phyloP scores from a whole-genome alignment of 2,888 invertebrate species.

The Caenorhabditis japonica region DNA sequence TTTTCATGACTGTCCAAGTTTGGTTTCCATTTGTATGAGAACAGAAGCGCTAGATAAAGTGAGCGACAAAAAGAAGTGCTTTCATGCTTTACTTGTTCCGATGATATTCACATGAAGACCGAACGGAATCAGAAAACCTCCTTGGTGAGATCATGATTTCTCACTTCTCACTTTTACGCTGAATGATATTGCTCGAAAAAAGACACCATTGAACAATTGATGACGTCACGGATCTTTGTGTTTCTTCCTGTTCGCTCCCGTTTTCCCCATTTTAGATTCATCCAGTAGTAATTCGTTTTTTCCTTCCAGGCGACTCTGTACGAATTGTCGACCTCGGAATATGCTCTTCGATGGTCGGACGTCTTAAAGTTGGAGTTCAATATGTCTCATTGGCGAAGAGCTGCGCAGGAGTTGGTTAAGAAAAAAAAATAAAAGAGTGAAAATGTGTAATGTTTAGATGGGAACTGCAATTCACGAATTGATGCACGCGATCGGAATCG shows the following conservation, averaged over 20 bases:
- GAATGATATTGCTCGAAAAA: too few relatives aligned
- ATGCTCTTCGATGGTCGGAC: slow-evolving; percentile 50
- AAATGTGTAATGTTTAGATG: slow-evolving; percentile 30
- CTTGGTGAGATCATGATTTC: slow-evolving; percentile 21
- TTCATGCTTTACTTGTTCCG: too few relatives aligned
- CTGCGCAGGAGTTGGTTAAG: slow-evolving; percentile 47
- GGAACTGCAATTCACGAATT: slow-evolving; percentile 54
- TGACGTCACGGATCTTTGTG: slow-evolving; percentile 43
- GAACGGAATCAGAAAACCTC: too few relatives aligned
- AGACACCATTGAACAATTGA: slow-evolving; percentile 12
- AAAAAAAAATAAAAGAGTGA: neutral
- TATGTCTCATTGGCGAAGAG: slow-evolving; percentile 51
- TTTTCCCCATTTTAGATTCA: too few relatives aligned
- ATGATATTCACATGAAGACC: slow-evolving; percentile 10
- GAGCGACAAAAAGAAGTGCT: too few relatives aligned
- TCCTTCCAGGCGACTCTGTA: slow-evolving; percentile 45
- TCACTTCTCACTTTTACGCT: too few relatives aligned
- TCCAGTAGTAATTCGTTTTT: too few relatives aligned
- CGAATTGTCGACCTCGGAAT: slow-evolving; percentile 52
- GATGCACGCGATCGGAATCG: slow-evolving; percentile 56
- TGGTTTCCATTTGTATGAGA: too few relatives aligned
- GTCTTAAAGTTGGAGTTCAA: slow-evolving; percentile 50
- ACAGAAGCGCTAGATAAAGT: too few relatives aligned
- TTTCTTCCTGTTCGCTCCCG: neutral
- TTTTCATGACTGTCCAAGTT: too few relatives aligned